Evolutionary conservation across 1,140 invertebrate species (phyloP).

Genomic region (Scaptomyza graminum): DNA sequence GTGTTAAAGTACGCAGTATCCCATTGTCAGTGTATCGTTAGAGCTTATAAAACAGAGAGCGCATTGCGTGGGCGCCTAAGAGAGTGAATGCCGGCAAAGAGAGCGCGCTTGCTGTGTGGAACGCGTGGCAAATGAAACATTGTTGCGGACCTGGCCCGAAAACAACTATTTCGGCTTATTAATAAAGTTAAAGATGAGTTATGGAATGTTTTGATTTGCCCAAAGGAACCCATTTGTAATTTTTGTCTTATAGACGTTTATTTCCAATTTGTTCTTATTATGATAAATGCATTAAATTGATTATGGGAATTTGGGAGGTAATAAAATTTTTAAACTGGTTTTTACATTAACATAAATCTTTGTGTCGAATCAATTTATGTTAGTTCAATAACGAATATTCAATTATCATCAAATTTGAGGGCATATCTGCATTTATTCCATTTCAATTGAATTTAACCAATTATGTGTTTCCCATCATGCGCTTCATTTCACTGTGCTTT

Average conservation of each 20-base stretch:
- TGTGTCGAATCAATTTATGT: not conserved
- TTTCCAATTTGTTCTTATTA: not conserved
- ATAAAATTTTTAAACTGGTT: not conserved
- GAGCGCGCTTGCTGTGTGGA: conserved; percentile 9
- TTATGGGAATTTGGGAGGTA: not conserved
- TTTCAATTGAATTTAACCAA: conserved; percentile 19
- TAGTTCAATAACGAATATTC: not conserved
- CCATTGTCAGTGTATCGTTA: conserved; percentile 25
- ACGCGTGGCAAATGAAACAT: conserved; percentile 49
- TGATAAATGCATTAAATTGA: not conserved
- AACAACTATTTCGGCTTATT: conserved; percentile 58
- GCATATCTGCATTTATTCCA: conserved; percentile 11
- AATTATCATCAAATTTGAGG: conserved; percentile 7
- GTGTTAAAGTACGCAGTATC: conserved; percentile 12
- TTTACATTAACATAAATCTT: not conserved
- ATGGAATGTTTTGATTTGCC: conserved; percentile 25
- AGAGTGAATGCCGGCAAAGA: conserved; percentile 29
- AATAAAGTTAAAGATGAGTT: conserved; percentile 22
- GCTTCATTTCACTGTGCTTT: conserved; percentile 21
- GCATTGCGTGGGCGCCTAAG: conserved; percentile 27
- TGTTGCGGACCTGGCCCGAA: conserved; percentile 23
- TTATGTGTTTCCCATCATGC: conserved; percentile 9
- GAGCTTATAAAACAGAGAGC: conserved; percentile 7
- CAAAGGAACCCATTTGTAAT: conserved; percentile 15
- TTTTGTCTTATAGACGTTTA: conserved; percentile 1